Base-by-base conservation (phyloP, 1,140 invertebrate genomes). In the Hyles euphorbiae region DNA sequence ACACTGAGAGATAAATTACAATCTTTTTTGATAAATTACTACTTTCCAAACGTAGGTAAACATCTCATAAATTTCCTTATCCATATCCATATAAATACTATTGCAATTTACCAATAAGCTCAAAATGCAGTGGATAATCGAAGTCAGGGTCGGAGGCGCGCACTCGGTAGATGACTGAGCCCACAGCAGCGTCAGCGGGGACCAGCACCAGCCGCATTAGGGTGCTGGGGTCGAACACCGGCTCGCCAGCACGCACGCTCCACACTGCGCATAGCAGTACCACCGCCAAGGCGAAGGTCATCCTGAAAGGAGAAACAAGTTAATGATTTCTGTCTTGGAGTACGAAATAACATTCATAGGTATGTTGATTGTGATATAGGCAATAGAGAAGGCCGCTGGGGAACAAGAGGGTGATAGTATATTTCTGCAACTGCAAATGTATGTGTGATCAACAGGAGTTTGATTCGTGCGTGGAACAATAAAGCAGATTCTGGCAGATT, bases 111-210 rank as follows among this genome's bases (percentile, higher is more conserved):
- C 94, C 94, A 60, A 93, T 91, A 58, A 96, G 91, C 70, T 94
- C 93, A 87, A 97, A 97, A 61, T 92, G 90, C 62, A 97, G 89
- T 59, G 95, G 96, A 88, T 96, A 96, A 82, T 97, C 94, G 74
- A 94, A 95, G 83, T 96, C 94, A 46, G 96, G 93, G 84, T 97
- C 96, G 65, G 94, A 95, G 52, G 95, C 96, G 76, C 95, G 92
- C 54, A 97, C 91, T 68, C 96, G 91, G 87, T 97, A 97, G 78
- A 97, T 95, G 67, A 96, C 92, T 10, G 94, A 93, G 60, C 95
- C 94, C 65, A 96, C 92, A 68, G 93, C 92, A 32, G 95, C 94
- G 81, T 96, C 95, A 12, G 94, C 92, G 49, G 96, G 95, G 45
- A 97, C 92, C 43, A 96, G 90, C 47, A 96, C 93, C 53, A 95